Base-by-base conservation (phyloP, 2,113 vertebrate genomes). In the Sakesphorus luctuosus region DNA sequence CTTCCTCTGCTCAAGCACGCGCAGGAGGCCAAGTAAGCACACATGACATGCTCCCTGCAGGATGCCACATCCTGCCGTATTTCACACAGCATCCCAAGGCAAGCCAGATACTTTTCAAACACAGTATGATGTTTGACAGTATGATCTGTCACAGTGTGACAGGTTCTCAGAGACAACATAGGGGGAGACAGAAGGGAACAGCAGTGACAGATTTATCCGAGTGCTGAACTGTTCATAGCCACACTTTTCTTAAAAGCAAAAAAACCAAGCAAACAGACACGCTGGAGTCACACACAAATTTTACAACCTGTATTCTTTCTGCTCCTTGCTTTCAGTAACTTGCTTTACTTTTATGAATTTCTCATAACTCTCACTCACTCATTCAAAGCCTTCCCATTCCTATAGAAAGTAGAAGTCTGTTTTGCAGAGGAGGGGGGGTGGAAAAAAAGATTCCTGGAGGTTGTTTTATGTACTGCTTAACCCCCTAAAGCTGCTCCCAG, bases 41-140 rank as follows among this genome's bases (percentile, higher is more conserved):
- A 65, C 68, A 59, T 18, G 58, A 93, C 83, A 18, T 3, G 79
- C 79, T 88, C 90, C 83, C 94, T 29, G 83, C 91, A 94, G 96
- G 95, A 95, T 93, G 78, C 83, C 91, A 93, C 83, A 96, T 93
- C 94, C 93, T 87, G 91, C 84, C 4, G 0, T 44, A 72, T 44
- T 84, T 94, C 81, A 72, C 26, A 44, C 40, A 0, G 89, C 93
- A 95, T 90, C 88, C 88, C 79, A 35, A 90, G 72, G 92, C 86
- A 92, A 84, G 89, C 56, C 91, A 93, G 89, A 89, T 17, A 61
- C 77, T 87, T 82, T 72, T 65, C 81, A 72, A 89, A 82, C 87
- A 69, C 81, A 65, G 77, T 65, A 40, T 23, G 81, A 81, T 89
- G 69, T 85, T 49, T 78, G 89, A 68, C 87, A 87, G 77, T 33